phyloP scores from a whole-genome alignment of 2,113 vertebrate species.

The Centropus bengalensis region DNA sequence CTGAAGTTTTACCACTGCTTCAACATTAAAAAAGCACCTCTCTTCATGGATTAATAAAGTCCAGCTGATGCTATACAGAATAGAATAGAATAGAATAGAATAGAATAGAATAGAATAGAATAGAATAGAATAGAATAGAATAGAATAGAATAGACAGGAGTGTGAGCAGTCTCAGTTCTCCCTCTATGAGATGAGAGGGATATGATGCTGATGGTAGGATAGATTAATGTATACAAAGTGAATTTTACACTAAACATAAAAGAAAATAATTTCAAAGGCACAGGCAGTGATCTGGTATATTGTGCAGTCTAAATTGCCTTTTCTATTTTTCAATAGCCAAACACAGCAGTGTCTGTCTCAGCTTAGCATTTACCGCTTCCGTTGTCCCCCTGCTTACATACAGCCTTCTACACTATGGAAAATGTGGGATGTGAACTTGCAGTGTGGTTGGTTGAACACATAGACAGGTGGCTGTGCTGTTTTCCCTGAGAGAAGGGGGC shows the following conservation, averaged over 20 bases:
- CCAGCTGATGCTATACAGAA: neutral
- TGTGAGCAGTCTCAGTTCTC: neutral
- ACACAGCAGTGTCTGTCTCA: neutral
- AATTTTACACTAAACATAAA: neutral
- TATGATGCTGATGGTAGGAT: neutral
- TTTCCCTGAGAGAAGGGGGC: neutral
- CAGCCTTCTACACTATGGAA: neutral
- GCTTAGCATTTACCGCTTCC: neutral
- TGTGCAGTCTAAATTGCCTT: accelerated
- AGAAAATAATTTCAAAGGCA: neutral
- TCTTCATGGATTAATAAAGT: neutral
- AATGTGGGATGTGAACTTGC: neutral
- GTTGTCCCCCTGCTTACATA: neutral
- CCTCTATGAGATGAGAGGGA: neutral
- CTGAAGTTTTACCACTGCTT: neutral
- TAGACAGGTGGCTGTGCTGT: neutral
- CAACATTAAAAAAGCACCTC: neutral
- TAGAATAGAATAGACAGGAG: neutral
- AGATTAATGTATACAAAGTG: neutral
- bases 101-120: too few relatives aligned
- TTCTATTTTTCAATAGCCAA: neutral
- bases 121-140: too few relatives aligned
- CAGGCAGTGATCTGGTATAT: neutral
- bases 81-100: too few relatives aligned
- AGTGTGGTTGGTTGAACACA: neutral